These are phyloP conservation scores for Tautogolabrus adspersus DNA, from an alignment of 2,113 vertebrate species.

Conservation along the genomic window DNA sequence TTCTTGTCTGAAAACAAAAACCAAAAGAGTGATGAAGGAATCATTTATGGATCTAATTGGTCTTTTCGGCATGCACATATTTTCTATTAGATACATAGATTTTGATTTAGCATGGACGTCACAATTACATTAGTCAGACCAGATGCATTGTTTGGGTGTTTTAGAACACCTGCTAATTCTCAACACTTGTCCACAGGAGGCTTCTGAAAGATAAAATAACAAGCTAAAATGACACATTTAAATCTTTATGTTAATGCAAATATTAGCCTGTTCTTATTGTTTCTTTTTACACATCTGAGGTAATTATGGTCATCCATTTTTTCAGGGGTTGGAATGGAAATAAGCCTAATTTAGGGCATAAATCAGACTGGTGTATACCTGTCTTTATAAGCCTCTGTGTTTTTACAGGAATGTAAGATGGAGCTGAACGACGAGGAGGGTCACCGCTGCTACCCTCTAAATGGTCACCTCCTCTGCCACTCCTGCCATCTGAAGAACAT, in stretches of 20 bases:
- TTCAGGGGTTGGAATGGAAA: slow-evolving; percentile 2
- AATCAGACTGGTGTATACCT: not conserved
- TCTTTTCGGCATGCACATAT: too few species aligned
- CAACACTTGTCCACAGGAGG: too few species aligned
- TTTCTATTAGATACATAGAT: too few species aligned
- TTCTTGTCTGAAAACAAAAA: slow-evolving; percentile 1
- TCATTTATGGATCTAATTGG: not conserved
- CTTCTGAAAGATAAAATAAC: too few species aligned
- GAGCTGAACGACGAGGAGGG: slow-evolving; percentile 95
- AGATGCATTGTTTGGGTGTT: too few species aligned
- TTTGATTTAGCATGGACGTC: too few species aligned
- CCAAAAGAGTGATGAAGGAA: slow-evolving; percentile 1
- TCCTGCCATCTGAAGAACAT: slow-evolving; percentile 93
- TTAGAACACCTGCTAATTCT: too few species aligned
- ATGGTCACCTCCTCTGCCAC: slow-evolving; percentile 93
- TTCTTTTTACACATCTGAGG: not conserved
- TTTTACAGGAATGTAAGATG: slow-evolving; percentile 90
- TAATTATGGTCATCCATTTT: slow-evolving; percentile 4
- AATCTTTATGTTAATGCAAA: not conserved
- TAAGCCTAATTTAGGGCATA: not conserved
- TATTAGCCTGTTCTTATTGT: not conserved
- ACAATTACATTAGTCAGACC: too few species aligned
- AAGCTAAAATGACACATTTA: not conserved
- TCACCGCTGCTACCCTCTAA: slow-evolving; percentile 94
- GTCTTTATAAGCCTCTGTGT: not conserved